A percentile compares a stretch with the other conserved stretches of the same genome.
Conservation (phyloP, 2,888 invertebrate genomes). For the Leptogaster cylindrica region DNA sequence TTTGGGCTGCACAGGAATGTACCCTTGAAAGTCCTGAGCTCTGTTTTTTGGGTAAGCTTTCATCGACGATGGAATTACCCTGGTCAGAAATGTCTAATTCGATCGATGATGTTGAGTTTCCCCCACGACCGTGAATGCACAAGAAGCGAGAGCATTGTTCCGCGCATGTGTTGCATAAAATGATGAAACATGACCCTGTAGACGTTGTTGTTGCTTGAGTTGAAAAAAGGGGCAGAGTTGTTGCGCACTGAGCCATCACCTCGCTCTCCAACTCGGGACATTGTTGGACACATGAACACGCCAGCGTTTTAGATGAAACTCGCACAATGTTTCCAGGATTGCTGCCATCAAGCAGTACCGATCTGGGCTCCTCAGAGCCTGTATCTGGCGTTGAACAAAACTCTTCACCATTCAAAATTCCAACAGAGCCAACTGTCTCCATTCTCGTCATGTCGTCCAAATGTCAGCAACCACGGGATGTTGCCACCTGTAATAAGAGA, state of each 20-base stretch:
- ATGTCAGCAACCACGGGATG: no score
- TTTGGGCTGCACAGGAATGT: constrained; percentile 8
- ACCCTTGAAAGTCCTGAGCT: constrained; percentile 5
- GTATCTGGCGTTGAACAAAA: no score
- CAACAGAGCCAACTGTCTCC: no score
- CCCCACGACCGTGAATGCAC: constrained; percentile 44
- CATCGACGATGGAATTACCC: constrained; percentile 3
- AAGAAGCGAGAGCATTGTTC: constrained; percentile 21
- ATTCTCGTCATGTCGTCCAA: no score
- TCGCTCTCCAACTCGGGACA: background rate
- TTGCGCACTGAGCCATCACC: constrained; percentile 28
- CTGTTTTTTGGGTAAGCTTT: background rate
- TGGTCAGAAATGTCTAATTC: constrained; percentile 42
- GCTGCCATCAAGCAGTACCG: constrained; percentile 7
- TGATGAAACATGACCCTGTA: constrained; percentile 38
- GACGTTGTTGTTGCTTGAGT: constrained; percentile 28
- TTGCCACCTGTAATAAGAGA: no score
- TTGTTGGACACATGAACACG: background rate
- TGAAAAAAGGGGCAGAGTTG: constrained; percentile 6
- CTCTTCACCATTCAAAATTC: no score
- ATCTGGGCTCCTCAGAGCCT: background rate
- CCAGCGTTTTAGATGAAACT: background rate
- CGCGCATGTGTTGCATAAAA: constrained; percentile 47
- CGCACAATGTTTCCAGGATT: constrained; percentile 24
- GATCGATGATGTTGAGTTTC: constrained; percentile 45